Conservation (phyloP, 2,888 invertebrate species). For the Bugula neritina region DNA sequence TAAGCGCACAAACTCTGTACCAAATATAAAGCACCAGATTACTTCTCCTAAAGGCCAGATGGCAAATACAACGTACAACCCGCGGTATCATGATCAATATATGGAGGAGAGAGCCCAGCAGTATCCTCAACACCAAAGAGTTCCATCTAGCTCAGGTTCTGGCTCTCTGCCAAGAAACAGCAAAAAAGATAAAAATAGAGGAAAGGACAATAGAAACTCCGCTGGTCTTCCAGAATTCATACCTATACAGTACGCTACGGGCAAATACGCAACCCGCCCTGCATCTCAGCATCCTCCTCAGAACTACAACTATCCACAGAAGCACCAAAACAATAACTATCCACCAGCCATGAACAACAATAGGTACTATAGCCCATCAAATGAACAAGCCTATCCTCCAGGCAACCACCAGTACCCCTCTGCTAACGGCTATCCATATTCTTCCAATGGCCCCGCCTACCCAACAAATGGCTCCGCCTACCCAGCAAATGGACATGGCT, state of each 20-base stretch:
- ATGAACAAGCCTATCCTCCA: background rate
- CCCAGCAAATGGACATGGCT: background rate
- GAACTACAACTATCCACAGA: slow-evolving; percentile 15
- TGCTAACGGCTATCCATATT: background rate
- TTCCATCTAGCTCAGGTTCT: background rate
- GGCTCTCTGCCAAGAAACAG: slow-evolving; percentile 14
- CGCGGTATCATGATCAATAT: slow-evolving; percentile 20
- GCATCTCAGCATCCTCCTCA: slow-evolving; percentile 7
- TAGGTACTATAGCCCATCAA: background rate
- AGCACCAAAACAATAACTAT: background rate
- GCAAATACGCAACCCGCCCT: background rate
- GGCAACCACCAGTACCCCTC: background rate
- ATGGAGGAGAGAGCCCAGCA: slow-evolving; percentile 3
- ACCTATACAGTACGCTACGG: slow-evolving; percentile 20
- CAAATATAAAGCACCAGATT: slow-evolving; percentile 16
- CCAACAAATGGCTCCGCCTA: background rate
- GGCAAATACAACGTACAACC: background rate
- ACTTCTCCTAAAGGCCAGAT: background rate
- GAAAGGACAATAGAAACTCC: background rate
- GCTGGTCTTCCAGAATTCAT: slow-evolving; percentile 23
- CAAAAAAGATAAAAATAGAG: slow-evolving; percentile 18
- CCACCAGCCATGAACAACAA: background rate
- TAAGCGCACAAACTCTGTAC: slow-evolving; percentile 10
- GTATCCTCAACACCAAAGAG: background rate
- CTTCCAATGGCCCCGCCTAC: background rate